Conservation (phyloP, 2,797 vertebrate genomes). For the Spondyliosoma cantharus region DNA sequence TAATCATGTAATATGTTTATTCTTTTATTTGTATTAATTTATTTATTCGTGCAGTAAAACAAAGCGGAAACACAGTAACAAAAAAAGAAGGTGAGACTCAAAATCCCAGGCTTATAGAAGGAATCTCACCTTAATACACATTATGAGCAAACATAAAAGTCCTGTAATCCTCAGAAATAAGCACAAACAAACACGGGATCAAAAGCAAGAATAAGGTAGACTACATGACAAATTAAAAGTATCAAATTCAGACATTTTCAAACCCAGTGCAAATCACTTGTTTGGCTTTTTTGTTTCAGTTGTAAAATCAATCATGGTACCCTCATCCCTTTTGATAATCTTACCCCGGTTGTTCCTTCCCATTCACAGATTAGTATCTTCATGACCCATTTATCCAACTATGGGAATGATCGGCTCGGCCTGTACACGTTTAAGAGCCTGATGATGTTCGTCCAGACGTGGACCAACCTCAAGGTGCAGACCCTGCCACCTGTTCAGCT, state of each 20-base stretch:
- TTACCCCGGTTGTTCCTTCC: background rate
- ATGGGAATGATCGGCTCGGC: conserved; percentile 96
- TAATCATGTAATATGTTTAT: too few species aligned
- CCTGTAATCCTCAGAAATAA: too few species aligned
- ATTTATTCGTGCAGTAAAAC: too few species aligned
- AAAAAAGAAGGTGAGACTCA: too few species aligned
- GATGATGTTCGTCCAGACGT: conserved; percentile 93
- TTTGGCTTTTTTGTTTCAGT: background rate
- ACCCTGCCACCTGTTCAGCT: conserved; percentile 94
- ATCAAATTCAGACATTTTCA: background rate
- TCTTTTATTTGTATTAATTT: too few species aligned
- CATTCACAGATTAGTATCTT: conserved; percentile 95
- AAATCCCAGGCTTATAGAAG: too few species aligned
- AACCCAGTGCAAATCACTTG: background rate
- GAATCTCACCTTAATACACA: too few species aligned
- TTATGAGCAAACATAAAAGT: too few species aligned
- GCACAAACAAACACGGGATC: too few species aligned
- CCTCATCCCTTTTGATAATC: background rate
- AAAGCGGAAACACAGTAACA: too few species aligned
- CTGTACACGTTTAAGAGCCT: conserved; percentile 98
- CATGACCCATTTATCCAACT: conserved; percentile 99
- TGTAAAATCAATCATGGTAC: background rate
- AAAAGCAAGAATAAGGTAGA: too few species aligned
- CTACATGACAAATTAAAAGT: background rate
- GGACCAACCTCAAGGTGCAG: conserved; percentile 97